phyloP scores from a whole-genome alignment of 2,797 vertebrate genomes.

The Podarcis siculus region DNA sequence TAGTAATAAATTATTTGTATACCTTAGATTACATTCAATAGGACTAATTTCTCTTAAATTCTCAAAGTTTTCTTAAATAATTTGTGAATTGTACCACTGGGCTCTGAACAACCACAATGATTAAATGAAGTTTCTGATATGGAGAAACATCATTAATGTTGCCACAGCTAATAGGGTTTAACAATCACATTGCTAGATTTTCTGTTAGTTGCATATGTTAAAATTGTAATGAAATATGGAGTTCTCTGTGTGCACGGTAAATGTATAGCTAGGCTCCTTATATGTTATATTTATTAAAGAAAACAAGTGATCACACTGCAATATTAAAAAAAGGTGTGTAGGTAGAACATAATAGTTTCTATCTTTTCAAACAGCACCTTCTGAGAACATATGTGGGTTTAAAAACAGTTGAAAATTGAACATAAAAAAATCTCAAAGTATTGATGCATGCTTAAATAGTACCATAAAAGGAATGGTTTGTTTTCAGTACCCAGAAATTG shows the following conservation, averaged over 20 bases:
- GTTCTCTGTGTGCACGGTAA: constrained; percentile 62
- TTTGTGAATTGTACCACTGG: not conserved
- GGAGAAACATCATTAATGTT: not conserved
- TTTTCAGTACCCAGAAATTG: constrained; percentile 65
- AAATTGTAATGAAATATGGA: constrained; percentile 58
- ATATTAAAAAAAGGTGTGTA: constrained; percentile 34
- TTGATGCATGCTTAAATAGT: constrained; percentile 55
- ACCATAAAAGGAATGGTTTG: constrained; percentile 56
- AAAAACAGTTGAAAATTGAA: constrained; percentile 44
- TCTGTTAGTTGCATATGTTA: constrained; percentile 59
- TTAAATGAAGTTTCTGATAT: not conserved
- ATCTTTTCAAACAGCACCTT: constrained; percentile 30
- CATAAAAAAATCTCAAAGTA: constrained; percentile 28
- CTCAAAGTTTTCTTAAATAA: not conserved
- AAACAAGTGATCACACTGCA: constrained; percentile 42
- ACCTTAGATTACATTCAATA: not conserved
- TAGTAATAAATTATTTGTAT: too few species aligned
- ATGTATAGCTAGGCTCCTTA: constrained; percentile 54
- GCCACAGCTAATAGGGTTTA: not conserved
- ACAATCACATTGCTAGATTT: constrained; percentile 58
- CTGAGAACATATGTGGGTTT: constrained; percentile 30
- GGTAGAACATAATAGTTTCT: not conserved
- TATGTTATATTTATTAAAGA: constrained; percentile 51
- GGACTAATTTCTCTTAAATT: not conserved
- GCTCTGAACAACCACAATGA: not conserved